Evolutionary conservation across 2,113 vertebrate genomes (phyloP).

Genomic region (Silurus glanis): DNA sequence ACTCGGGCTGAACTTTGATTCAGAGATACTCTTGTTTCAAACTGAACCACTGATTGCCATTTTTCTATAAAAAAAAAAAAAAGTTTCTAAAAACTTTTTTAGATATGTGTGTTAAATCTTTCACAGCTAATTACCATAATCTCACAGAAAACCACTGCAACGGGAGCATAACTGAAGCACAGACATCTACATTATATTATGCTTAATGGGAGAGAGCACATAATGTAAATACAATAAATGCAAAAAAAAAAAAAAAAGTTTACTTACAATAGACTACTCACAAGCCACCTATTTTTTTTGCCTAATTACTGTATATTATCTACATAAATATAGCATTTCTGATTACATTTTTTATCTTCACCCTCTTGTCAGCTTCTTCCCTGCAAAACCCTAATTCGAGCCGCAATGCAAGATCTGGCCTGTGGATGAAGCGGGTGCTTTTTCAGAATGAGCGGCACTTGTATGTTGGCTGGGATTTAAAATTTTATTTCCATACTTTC

Average conservation of each 20-base stretch:
- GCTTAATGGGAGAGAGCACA: background rate
- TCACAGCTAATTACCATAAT: background rate
- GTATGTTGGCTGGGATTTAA: conserved; percentile 11
- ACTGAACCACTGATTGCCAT: conserved; percentile 7
- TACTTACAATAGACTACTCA: background rate
- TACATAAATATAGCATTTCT: background rate
- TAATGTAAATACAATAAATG: background rate
- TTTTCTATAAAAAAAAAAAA: background rate
- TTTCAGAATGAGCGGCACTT: background rate
- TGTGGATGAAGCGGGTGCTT: conserved; percentile 9
- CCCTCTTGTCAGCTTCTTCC: background rate
- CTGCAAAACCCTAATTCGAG: background rate
- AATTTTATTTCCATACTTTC: conserved; percentile 13
- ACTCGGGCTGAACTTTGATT: conserved; percentile 4
- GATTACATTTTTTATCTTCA: background rate
- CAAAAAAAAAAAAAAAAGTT: background rate
- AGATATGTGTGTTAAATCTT: background rate
- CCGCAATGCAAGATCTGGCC: background rate
- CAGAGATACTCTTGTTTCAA: background rate
- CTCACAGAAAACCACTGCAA: background rate
- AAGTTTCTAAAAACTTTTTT: background rate
- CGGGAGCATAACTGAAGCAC: background rate
- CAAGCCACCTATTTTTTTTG: background rate
- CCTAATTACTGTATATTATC: background rate
- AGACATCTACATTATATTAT: background rate